A percentile compares a stretch with the other conserved stretches of the same genome.
phyloP scores from a whole-genome alignment of 2,888 invertebrate species.

The Ophion costatus region DNA sequence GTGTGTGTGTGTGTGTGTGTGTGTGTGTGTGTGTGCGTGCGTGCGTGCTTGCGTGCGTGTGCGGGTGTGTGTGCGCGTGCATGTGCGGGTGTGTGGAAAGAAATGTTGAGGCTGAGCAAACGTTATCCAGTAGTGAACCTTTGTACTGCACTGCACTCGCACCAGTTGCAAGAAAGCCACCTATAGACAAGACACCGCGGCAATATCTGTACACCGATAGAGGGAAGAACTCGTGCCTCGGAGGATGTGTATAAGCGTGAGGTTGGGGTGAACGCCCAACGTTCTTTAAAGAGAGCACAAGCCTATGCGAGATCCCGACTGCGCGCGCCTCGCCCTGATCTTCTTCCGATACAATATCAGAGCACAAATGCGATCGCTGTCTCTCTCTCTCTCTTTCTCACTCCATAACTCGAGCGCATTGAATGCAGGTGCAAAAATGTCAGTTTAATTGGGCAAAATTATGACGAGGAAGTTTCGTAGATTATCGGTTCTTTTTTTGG shows the following conservation, averaged over 20 bases:
- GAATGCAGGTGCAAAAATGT: background rate
- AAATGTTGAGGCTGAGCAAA: slow-evolving; percentile 60
- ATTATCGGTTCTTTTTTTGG: no score
- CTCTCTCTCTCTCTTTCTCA: slow-evolving; percentile 59
- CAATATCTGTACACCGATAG: slow-evolving; percentile 37
- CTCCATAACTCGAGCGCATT: slow-evolving; percentile 15
- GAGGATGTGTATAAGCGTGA: slow-evolving; percentile 72
- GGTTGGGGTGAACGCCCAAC: slow-evolving; percentile 83
- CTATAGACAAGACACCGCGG: slow-evolving; percentile 46
- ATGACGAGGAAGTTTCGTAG: no score
- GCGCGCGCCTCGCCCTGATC: slow-evolving; percentile 74
- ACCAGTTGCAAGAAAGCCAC: slow-evolving; percentile 78
- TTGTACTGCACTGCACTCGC: slow-evolving; percentile 78
- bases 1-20: no score
- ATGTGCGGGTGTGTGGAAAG: background rate
- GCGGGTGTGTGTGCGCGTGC: background rate
- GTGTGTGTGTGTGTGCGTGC: background rate
- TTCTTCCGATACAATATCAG: slow-evolving; percentile 29
- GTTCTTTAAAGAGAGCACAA: slow-evolving; percentile 80
- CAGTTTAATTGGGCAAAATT: background rate
- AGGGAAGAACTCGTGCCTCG: slow-evolving; percentile 45
- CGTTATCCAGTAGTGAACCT: slow-evolving; percentile 79
- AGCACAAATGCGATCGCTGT: background rate
- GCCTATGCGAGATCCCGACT: slow-evolving; percentile 74
- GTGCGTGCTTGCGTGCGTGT: background rate